Base-by-base conservation (phyloP, 2,797 vertebrate species). In the Sparidentex hasta region DNA sequence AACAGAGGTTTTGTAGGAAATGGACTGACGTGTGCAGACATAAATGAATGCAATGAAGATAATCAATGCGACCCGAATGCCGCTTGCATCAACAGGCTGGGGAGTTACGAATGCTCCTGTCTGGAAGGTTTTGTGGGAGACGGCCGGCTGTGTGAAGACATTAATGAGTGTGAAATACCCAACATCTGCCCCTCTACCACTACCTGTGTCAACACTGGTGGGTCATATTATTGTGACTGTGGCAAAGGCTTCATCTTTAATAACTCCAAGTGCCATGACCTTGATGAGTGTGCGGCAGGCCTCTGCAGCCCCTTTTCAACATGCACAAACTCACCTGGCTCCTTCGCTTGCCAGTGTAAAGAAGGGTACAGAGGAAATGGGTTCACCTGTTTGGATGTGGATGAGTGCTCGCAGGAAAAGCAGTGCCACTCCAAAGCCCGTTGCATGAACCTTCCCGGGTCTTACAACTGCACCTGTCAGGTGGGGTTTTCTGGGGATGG, bases 401-500 rank as follows among this genome's bases (percentile, higher is more conserved):
- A 97, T 12, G 96, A 97, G 79, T 97, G 96, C 66, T 76, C 54
- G 0, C 61, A 82, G 43, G 48, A 82, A 13, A 70, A 74, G 46
- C 92, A 71, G n/a, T 97, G 96, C 79, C 94, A 95, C 81, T 21
- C 78, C 16, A 86, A 91, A 2, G 95, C 93, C 11, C 2, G 90
- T n/a, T 97, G 96, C 71, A 58, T 55, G 3, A 97, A 97, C 86
- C 65, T 92, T 5, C 92, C 92, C 1, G 96, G 96, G 12, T 89
- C 88, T 9, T 96, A 92, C 88, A 95, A 92, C 69, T 97, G 96
- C 87, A 93, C 82, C 54, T 97, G 96, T 79, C 74, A 51, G 65
- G 62, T 7, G 65, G 96, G 96, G 21, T 97, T 93, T 63, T 82
- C 78, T 8, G 96, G 96, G n/a, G 90, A 97, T 18, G 96, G 96